Evolutionary conservation across 2,888 invertebrate species (phyloP), one percentile per base, ranked within the genome.

Genomic region (Spisula solida): DNA sequence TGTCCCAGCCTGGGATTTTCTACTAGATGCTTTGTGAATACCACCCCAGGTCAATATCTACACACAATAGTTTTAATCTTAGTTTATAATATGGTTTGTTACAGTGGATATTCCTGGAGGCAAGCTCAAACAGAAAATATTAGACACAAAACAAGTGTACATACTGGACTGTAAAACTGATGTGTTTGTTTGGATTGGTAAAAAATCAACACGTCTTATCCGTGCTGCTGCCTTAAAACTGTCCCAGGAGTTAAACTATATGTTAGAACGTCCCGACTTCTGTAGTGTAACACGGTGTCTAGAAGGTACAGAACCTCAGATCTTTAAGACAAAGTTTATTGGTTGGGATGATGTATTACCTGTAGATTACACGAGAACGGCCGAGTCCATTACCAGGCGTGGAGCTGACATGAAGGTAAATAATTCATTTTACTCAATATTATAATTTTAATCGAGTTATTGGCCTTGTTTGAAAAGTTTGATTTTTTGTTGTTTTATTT

Each of bases 271-370:
- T 86, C 96, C 99, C 0, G 97, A 98, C 18, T 98, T 98, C 97
- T 98, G 99, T 0, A 97, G 98, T 93, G 98, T 99, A 66, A 98
- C 98, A 0, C 97, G 99, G 82, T 98, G 99, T 31, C 98, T 99
- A 95, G 99, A 99, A 97, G 99, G 98, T 34, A 97, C 97, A 83
- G 97, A 97, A 92, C 96, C 97, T 60, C 97, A 97, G 95, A 97
- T 99, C 93, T 99, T 99, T 97, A 99, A 99, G 97, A 98, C 98
- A 0, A 99, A 99, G 97, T 99, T 99, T 97, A 97, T 98, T 81
- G 99, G 99, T 14, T 99, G 99, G 99, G 99, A 99, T 96, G 99
- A 99, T 97, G 99, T 99, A 29, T 99, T 99, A 94, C 99, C 96
- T 0, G 99, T 99, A 12, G 99, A 99, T 97, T 99, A 99, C 97